A percentile compares a stretch with the other conserved stretches of the same genome.
Evolutionary conservation across 2,888 invertebrate genomes (phyloP).

Genomic region (Amphimallon solstitiale): DNA sequence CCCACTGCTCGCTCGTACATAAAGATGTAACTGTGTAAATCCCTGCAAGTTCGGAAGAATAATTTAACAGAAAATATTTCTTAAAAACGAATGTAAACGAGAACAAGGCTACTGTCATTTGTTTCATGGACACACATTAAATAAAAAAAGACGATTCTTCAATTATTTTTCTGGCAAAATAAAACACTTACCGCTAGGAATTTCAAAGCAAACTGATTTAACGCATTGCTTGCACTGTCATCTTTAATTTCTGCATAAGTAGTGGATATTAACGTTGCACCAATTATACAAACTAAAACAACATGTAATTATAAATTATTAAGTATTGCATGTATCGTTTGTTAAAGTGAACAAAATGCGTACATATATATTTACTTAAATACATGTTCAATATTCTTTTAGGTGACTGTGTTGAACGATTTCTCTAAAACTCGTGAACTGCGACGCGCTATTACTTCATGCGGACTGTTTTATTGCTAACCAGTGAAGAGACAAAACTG

Average conservation of each 20-base stretch:
- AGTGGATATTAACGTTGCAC: neutral
- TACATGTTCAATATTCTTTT: no score
- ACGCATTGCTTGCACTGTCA: conserved; percentile 7
- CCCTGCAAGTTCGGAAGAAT: no score
- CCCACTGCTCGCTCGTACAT: no score
- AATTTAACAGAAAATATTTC: no score
- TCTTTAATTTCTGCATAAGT: neutral
- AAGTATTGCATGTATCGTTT: neutral
- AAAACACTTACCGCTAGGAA: conserved; percentile 18
- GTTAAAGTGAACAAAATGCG: neutral
- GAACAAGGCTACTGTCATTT: no score
- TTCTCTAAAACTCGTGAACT: no score
- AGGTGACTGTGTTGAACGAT: no score
- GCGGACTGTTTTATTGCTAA: neutral
- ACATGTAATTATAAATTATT: neutral
- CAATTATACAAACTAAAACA: neutral
- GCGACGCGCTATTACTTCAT: neutral
- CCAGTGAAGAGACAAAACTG: neutral
- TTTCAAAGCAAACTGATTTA: conserved; percentile 16
- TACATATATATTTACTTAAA: neutral
- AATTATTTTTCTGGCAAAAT: no score
- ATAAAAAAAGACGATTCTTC: no score
- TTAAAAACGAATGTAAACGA: no score
- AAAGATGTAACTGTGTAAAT: no score
- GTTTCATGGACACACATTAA: no score